Evolutionary conservation across 2,797 vertebrate genomes (phyloP), one percentile per base, ranked within the genome.

Genomic region (Ficedula albicollis): DNA sequence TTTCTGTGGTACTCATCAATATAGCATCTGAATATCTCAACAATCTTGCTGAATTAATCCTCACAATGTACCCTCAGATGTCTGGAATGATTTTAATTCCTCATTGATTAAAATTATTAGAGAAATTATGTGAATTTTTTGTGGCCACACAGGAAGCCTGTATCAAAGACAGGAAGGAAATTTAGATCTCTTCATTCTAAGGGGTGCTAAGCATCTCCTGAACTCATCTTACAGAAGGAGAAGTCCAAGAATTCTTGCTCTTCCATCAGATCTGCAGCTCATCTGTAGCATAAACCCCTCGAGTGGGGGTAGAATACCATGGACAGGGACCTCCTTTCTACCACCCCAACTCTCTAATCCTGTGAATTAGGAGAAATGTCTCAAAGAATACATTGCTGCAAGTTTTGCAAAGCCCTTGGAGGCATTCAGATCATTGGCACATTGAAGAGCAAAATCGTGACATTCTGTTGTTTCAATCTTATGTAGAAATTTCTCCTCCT

Each of bases 1-100:
- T 95, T 97, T 95, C 85, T 93, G 77, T 67, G 77, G 83, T 95
- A 91, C 73, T 95, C 95, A 96, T 96, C 92, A 94, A 84, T 92
- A 81, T 15, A 95, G 73, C 2, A 12, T 77, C 86, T 87, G 77
- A 97, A 60, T 93, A 89, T 91, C 84, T 90, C 85, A 96, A 74
- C 77, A 79, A 58, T 75, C 59, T 82, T 91, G 44, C 54, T 90
- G 77, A 89, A 95, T 89, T 93, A 93, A 92, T 93, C 62, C 75
- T 89, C 72, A 90, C 66, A 93, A 92, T 89, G 79, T 89, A 70
- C 29, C 32, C 79, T 94, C 63, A 92, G 66, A 93, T 89, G 67
- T 80, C 91, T 89, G 59, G 59, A 95, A 94, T 89, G 4, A 89
- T 92, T 96, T 86, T 92, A 95, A 86, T 86, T 93, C 84, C 81